These are phyloP conservation scores for Cephalopterus ornatus DNA, from an alignment of 2,113 vertebrate genomes.

Conservation along the genomic window DNA sequence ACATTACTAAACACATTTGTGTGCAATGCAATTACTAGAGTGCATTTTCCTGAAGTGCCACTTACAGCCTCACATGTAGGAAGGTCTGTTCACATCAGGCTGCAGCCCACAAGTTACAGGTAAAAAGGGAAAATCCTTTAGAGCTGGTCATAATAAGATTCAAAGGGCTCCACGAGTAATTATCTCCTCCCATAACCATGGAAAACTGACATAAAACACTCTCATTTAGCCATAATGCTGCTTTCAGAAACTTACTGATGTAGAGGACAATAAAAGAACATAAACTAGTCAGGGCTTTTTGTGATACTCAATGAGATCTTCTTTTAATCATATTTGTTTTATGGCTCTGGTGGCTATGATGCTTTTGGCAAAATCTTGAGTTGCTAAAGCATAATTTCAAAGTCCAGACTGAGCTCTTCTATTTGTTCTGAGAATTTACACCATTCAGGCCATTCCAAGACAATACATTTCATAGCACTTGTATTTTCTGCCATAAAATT, in stretches of 20 bases:
- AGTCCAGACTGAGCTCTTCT: neutral
- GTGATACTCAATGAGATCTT: neutral
- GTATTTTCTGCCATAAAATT: neutral
- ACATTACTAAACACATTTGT: neutral
- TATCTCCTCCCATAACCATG: neutral
- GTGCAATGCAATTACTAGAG: neutral
- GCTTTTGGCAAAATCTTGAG: neutral
- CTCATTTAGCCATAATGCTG: neutral
- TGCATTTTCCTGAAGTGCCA: neutral
- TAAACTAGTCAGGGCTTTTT: neutral
- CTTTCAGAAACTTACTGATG: neutral
- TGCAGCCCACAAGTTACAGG: neutral
- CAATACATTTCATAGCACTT: neutral
- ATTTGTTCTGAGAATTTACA: neutral
- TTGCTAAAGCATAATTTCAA: neutral
- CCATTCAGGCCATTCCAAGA: neutral
- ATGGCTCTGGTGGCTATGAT: neutral
- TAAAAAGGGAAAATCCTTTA: neutral
- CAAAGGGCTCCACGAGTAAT: neutral
- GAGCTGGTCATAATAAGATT: neutral
- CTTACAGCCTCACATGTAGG: neutral
- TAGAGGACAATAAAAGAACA: neutral
- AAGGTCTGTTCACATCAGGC: neutral
- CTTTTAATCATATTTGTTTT: neutral
- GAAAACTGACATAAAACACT: neutral